Evolutionary conservation across 1,140 invertebrate species (phyloP).

Genomic region (Atta texana): DNA sequence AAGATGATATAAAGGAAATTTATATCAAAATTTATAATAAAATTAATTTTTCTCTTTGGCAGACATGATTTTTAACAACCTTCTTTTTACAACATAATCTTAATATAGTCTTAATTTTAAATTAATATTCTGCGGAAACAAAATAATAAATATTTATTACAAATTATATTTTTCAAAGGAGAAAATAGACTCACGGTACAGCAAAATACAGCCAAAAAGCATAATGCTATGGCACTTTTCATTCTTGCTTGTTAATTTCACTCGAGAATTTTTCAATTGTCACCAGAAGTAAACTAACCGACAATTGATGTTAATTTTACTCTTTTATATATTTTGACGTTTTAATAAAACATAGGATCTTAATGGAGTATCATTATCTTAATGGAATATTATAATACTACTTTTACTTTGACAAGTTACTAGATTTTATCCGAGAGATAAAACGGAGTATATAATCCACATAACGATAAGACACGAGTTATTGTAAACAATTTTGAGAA

Average conservation of each 20-base stretch:
- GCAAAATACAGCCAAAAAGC: background rate
- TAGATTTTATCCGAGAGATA: constrained; percentile 41
- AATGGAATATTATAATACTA: constrained; percentile 33
- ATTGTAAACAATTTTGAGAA: background rate
- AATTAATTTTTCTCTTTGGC: background rate
- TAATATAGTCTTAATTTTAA: background rate
- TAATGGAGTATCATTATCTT: background rate
- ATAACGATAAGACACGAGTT: constrained; percentile 11
- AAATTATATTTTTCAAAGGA: background rate
- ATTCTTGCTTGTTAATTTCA: constrained; percentile 10
- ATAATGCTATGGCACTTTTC: constrained; percentile 13
- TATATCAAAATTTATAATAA: no score
- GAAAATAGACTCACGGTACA: constrained; percentile 1
- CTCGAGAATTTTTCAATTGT: background rate
- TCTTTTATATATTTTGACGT: constrained; percentile 15
- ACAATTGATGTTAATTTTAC: background rate
- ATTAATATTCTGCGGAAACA: background rate
- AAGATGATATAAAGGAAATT: background rate
- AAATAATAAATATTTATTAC: background rate
- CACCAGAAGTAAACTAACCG: background rate
- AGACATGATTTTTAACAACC: background rate
- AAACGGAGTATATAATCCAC: background rate
- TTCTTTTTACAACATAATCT: background rate
- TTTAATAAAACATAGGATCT: background rate
- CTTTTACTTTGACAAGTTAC: background rate